Evolutionary conservation across 2,797 vertebrate species (phyloP), one percentile per base, ranked within the genome.

Genomic region (Typhlichthys subterraneus): DNA sequence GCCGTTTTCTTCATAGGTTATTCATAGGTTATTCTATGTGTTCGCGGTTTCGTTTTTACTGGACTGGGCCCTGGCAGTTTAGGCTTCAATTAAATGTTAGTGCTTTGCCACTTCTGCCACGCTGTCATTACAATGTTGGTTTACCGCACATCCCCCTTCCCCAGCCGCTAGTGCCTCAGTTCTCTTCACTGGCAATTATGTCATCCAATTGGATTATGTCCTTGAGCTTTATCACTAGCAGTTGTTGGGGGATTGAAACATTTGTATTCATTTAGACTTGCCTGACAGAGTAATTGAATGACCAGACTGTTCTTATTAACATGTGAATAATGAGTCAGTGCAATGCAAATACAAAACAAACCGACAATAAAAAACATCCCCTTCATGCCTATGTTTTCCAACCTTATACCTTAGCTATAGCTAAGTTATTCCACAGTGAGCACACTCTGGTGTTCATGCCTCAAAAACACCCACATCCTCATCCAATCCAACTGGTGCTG

Each of bases 141-240:
- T 29, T 29, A 29, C 23, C 4, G 23, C 23, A 23, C 23, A 23
- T 23, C 31, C 31, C 33, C 31, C 33, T 3, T 7, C 33, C 33
- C 33, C 33, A 6, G 1, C 33, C 33, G 5, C 33, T 1, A 38
- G 33, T 38, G 33, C 33, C 33, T 38, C 77, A 78, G 61, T 60
- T 72, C 78, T 77, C 70, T 80, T 13, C 53, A 84, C 69, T 84
- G 80, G 82, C 82, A 85, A 82, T 86, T 86, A 87, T 67, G 66
- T 65, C 67, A 74, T 81, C 72, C 78, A 79, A 86, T 77, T 87
- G 78, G 87, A 85, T 87, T 79, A 85, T 76, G 79, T 82, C 71
- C 79, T 74, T 78, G 75, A 86, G 75, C 84, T 70, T 68, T 81
- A 77, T 86, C 85, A 86, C 82, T 81, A 83, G 78, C 77, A 67